Base-by-base conservation (phyloP, 2,113 vertebrate species). In the Seriola quinqueradiata region DNA sequence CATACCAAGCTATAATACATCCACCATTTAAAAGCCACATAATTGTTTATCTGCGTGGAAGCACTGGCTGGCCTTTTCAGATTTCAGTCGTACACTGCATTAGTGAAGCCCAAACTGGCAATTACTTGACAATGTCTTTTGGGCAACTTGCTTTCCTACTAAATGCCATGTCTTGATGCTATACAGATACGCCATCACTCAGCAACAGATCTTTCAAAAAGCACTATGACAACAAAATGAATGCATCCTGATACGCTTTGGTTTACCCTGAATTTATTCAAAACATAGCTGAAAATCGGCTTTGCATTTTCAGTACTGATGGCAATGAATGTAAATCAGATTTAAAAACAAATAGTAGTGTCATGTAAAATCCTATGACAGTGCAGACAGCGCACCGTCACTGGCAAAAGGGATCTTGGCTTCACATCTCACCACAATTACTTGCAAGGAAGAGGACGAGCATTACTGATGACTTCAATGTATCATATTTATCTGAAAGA, bases 21-120 rank as follows among this genome's bases (percentile, higher is more conserved):
- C 83, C 87, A 81, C 81, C 90, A 83, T 93, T 93, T 90, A 94
- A 95, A 92, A 93, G 92, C 85, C 88, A 89, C 90, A 91, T 95
- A 95, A 96, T 95, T 95, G 93, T 94, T 95, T 94, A 95, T 96
- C 93, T 91, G 92, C 82, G 90, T 89, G 92, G 92, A 93, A 91
- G 91, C 90, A 93, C 86, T 90, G 84, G 89, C 84, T 95, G 95
- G 91, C 93, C 93, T 94, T 95, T 95, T 90, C 93, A 94, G 91
- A 91, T 88, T 93, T 87, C 91, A 89, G 84, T 92, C 80, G 89
- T 86, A 90, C 84, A 90, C 91, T 95, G 93, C 94, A 95, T 95
- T 95, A 95, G 89, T 92, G 85, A 94, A 92, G 91, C 92, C 84
- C 87, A 92, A 95, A 94, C 94, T 92, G 90, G 90, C 92, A 95